Evolutionary conservation across 1,140 invertebrate genomes (phyloP).

Genomic region (Vollenhovia emeryi): DNA sequence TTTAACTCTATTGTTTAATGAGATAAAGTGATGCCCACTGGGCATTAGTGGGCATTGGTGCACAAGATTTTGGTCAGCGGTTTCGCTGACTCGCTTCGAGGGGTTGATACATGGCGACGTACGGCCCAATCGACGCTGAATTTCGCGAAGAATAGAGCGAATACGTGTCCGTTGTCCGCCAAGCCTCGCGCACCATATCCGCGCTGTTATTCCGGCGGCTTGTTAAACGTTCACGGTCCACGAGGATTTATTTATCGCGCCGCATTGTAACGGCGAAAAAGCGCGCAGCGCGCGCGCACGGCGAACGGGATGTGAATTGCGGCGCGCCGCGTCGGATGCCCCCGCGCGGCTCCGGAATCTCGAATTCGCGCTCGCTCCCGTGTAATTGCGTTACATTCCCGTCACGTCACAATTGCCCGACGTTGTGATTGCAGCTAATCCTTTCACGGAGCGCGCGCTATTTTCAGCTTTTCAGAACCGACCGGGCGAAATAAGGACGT

Average conservation of each 20-base stretch:
- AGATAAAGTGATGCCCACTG: no score
- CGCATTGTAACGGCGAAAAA: background rate
- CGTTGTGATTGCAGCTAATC: constrained; percentile 51
- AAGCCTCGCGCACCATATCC: background rate
- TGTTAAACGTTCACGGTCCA: constrained; percentile 23
- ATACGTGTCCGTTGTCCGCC: background rate
- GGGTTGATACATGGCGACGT: no score
- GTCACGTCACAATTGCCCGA: constrained; percentile 42
- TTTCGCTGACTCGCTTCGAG: no score
- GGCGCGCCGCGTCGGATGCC: background rate
- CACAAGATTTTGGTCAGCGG: no score
- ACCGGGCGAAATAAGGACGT: background rate
- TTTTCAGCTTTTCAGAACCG: constrained; percentile 23
- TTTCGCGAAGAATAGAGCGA: background rate
- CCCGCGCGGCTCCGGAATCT: background rate
- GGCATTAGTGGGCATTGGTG: no score
- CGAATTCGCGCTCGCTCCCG: constrained; percentile 12
- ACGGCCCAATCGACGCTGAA: background rate
- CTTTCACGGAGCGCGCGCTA: background rate
- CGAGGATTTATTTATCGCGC: constrained; percentile 33
- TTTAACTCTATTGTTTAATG: no score
- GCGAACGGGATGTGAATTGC: background rate
- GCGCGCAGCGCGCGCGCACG: background rate
- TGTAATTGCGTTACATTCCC: constrained; percentile 40
- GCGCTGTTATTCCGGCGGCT: constrained; percentile 2